Evolutionary conservation across 2,113 vertebrate genomes (phyloP).

Genomic region (Acrocephalus arundinaceus): DNA sequence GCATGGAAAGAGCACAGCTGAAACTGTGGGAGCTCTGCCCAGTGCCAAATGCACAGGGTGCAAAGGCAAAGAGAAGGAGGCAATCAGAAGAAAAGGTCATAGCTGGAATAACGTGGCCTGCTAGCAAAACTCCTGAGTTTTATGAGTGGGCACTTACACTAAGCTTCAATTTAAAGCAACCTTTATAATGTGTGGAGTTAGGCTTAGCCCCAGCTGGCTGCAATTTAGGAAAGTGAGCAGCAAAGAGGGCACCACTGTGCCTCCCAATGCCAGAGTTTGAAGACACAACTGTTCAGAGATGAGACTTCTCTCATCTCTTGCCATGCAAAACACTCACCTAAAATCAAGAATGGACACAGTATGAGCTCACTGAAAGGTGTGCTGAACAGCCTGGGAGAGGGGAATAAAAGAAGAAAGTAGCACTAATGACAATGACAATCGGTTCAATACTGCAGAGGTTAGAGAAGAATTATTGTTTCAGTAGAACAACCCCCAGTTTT

Average conservation of each 20-base stretch:
- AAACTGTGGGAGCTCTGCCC: not conserved
- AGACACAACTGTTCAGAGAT: not conserved
- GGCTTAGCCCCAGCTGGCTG: not conserved
- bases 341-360: not conserved
- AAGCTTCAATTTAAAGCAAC: not conserved
- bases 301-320: not conserved
- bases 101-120: not conserved
- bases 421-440: constrained; percentile 35
- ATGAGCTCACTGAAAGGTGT: not conserved
- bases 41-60: not conserved
- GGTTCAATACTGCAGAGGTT: constrained; percentile 2
- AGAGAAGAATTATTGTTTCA: constrained; percentile 6
- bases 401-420: not conserved
- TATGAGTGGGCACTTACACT: not conserved
- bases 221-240: not conserved
- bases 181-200: not conserved
- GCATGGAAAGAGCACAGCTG: not conserved
- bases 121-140: not conserved
- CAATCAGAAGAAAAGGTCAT: not conserved
- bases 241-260: not conserved
- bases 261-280: not conserved
- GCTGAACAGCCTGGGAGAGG: not conserved
- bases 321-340: not conserved
- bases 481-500: constrained; percentile 21
- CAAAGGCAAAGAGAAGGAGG: not conserved